Evolutionary conservation across 37 sponge, comb jelly and placozoan species (phyloP).

Genomic region (Geodia barretti): DNA sequence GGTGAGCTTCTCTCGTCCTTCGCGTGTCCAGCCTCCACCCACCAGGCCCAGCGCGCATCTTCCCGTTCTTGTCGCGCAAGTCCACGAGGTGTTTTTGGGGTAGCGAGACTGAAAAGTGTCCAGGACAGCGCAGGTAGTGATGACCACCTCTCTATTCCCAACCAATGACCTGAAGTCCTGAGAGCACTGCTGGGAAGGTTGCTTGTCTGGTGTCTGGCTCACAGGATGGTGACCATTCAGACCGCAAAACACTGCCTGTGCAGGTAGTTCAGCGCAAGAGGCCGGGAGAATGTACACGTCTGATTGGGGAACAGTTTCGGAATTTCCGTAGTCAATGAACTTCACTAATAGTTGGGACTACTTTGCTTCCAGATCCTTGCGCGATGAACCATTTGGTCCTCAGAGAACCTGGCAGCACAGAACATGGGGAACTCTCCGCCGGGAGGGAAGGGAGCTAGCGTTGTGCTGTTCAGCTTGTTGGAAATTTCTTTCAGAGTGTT

Average conservation of each 20-base stretch:
- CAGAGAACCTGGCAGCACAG: slow-evolving; percentile 63
- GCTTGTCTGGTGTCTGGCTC: too few species aligned
- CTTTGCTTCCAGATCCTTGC: neutral
- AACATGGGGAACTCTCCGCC: slow-evolving; percentile 13
- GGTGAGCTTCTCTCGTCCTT: neutral
- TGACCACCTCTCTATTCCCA: neutral
- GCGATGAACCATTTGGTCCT: slow-evolving; percentile 68
- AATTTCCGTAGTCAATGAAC: slow-evolving; percentile 73
- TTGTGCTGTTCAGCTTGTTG: neutral
- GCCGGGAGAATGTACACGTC: neutral
- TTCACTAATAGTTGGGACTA: slow-evolving; percentile 1
- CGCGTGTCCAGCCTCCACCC: neutral
- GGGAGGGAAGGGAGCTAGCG: neutral
- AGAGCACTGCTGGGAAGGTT: neutral
- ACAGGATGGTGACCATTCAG: too few species aligned
- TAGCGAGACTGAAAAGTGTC: neutral
- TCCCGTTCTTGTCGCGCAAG: too few species aligned
- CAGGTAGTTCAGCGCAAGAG: slow-evolving; percentile 8
- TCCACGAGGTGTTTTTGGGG: too few species aligned
- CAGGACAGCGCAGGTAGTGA: neutral
- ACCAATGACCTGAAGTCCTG: neutral
- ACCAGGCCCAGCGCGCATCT: neutral
- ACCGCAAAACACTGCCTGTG: slow-evolving; percentile 24
- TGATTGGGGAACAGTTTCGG: slow-evolving; percentile 1
- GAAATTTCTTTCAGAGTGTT: neutral